Evolutionary conservation across 2,888 invertebrate genomes (phyloP), one percentile per base, ranked within the genome.

Genomic region (Dorcus hopei): DNA sequence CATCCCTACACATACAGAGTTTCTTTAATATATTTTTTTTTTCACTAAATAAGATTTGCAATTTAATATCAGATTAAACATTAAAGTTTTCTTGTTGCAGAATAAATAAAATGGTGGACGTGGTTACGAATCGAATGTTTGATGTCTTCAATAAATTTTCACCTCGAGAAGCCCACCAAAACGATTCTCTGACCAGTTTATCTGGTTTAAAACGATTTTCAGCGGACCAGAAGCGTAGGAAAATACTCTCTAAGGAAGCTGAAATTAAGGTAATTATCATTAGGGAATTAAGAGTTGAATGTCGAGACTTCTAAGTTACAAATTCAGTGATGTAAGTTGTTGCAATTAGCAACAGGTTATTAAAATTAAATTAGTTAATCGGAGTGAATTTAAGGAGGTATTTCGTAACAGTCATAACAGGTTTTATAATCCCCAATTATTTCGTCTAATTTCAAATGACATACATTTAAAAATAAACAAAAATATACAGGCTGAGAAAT

Each of bases 91-190:
- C 26, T 33, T 19, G 42, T 78, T 78, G 45, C 73, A 82, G 81
- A 73, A 76, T 81, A n/a, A 80, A 79, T 67, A 83, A 81, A 69
- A 84, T 85, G 84, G 82, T 84, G 64, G 84, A 83, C 68, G 76
- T 83, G 14, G 72, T 84, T 43, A 81, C 82, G 2, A 82, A 80
- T 53, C 78, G 82, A 45, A 75, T 84, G 47, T 82, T 83, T 66
- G 82, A 83, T 59, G 78, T 81, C 3, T 83, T 82, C 69, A 79
- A 79, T 58, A 79, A 79, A 66, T 81, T 80, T 75, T 70, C 75
- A 65, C 70, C 79, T 62, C 65, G 72, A 67, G 69, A 80, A 74
- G 62, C 70, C 61, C 63, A 70, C 11, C 71, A 73, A 51, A 73
- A 69, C 56, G 76, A 79, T 9, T 68, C 74, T 9, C 59, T 78